Evolutionary conservation across 1,140 invertebrate genomes (phyloP), one percentile per base, ranked within the genome.

Genomic region (Achroia grisella): DNA sequence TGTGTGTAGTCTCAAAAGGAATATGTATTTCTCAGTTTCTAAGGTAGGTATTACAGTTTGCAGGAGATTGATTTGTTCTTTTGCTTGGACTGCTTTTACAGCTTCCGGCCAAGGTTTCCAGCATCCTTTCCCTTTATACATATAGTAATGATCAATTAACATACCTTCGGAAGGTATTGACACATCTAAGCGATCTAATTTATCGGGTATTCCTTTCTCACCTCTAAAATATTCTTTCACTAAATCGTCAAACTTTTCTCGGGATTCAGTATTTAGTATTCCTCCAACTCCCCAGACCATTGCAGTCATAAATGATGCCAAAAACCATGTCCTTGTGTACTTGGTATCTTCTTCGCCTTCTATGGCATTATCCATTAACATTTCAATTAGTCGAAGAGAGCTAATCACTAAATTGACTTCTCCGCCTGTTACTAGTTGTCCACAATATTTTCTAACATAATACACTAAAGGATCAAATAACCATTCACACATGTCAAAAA

Each of bases 231-330:
- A 76, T 42, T 84, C 79, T 67, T 86, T 88, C 8, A 87, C 71
- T 50, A 78, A 63, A 4, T 88, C 88, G 80, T 97, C 94, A 75
- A 94, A 97, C 62, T 89, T 90, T 31, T 88, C 72, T 15, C 93
- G 87, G 0, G 94, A 94, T n/a, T 91, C 85, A 2, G 82, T 81
- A 74, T 95, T 91, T 32, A 94, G 80, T 32, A 93, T 91, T 4
- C 92, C 94, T 0, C 91, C 96, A 17, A 96, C 69, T 6, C 95
- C 94, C 96, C 96, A 98, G 3, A 92, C 88, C 13, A 94, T 62
- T 0, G 91, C 88, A 62, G 91, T 91, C 52, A 97, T 88, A 67
- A 96, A 92, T 0, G 93, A 89, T 1, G 93, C 94, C 64, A 93
- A 89, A 42, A 94, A 87, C 91, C 94, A 95, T 11, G 82, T 86